Evolutionary conservation across 1,140 invertebrate genomes (phyloP), one percentile per base, ranked within the genome.

Genomic region (Pogonomyrmex californicus): DNA sequence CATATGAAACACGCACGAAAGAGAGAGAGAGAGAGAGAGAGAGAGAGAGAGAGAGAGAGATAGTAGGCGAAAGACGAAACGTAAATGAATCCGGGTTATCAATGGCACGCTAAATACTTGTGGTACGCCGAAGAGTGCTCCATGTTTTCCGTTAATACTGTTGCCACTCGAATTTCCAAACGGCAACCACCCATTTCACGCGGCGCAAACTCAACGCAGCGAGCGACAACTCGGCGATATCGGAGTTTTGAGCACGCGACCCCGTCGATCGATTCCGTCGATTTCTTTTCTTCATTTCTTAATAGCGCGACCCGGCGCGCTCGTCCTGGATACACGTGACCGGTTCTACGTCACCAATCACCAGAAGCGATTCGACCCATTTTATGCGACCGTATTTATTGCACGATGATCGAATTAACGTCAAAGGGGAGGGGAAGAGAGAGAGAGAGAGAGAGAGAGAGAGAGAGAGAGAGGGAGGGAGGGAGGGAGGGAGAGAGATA

Each of bases 81-180:
- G 62, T 66, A 78, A 62, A 89, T 70, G 44, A 71, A 79, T 68
- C 49, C 17, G 41, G 12, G 63, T 77, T 60, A 79, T 79, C 83
- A 81, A 68, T 65, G 63, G 17, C 49, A 47, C 23, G 38, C 23
- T 60, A 60, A 83, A 83, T 83, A 41, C 14, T 65, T 33, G 65
- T 33, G 36, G 33, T 51, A 23, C 2, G 33, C 17, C 38, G 10
- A 60, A 38, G 7, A 51, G 12, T 23, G 38, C 30, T 38, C 36
- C 60, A 62, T 23, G 47, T 1, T 73, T 75, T 60, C 10, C 68
- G 7, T 12, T 7, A 56, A 30, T 41, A 66, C 9, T 2, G 38
- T 56, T 5, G 5, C 65, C 41, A 38, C 23, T 56, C 4, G 9
- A 81, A 70, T 56, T 81, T 68, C 49, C 51, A 51, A 44, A 38